These are phyloP conservation scores for Myotis vivesi DNA, from an alignment of 2,797 vertebrate species.

Conservation along the genomic window DNA sequence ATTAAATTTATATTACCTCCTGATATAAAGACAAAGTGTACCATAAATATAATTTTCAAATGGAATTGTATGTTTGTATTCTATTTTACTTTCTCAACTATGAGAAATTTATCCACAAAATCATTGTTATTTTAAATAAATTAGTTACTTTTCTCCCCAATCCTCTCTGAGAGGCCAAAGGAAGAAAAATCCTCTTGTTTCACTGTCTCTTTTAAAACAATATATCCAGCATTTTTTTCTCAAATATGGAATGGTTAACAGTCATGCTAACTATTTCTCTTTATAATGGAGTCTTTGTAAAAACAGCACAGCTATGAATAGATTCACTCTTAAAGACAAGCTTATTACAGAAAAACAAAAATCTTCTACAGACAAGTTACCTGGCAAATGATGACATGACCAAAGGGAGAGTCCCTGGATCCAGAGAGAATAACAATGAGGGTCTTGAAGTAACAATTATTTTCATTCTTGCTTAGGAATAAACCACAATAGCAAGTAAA, in stretches of 20 bases:
- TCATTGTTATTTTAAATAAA: not conserved
- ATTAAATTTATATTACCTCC: not conserved
- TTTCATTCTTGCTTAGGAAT: slow-evolving; percentile 37
- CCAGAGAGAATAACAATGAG: not conserved
- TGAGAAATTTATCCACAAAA: not conserved
- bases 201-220: not conserved
- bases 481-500: not conserved
- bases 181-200: not conserved
- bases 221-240: not conserved
- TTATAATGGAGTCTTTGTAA: not conserved
- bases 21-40: not conserved
- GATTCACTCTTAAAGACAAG: not conserved
- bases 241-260: not conserved
- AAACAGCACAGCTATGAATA: not conserved
- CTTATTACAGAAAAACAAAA: not conserved
- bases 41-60: not conserved
- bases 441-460: not conserved
- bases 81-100: not conserved
- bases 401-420: not conserved
- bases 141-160: not conserved
- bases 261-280: not conserved
- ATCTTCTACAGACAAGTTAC: not conserved
- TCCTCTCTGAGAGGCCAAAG: not conserved
- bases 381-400: not conserved
- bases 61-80: not conserved